Percentiles rank a stretch among this genome's conserved stretches.
phyloP scores from a whole-genome alignment of 2,113 vertebrate species.

The Gopherus flavomarginatus region DNA sequence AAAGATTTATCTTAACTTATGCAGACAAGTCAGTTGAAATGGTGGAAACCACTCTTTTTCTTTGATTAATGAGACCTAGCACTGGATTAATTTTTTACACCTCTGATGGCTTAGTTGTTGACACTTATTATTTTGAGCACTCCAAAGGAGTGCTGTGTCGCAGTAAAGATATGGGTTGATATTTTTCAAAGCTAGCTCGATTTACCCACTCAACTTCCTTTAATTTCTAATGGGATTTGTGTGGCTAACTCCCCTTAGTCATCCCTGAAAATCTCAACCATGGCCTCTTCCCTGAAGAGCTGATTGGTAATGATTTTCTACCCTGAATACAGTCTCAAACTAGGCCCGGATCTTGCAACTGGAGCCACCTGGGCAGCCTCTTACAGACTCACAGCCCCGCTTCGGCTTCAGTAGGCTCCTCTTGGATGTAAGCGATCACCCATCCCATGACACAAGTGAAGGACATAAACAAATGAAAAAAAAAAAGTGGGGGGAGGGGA shows the following conservation, averaged over 20 bases:
- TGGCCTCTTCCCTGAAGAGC: neutral
- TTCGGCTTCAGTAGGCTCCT: neutral
- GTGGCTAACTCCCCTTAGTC: neutral
- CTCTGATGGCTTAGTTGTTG: neutral
- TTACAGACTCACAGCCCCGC: neutral
- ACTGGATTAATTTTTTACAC: neutral
- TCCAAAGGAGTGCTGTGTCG: neutral
- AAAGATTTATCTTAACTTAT: neutral
- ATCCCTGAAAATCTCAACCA: neutral
- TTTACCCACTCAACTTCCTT: neutral
- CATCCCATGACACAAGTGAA: neutral
- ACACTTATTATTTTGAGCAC: neutral
- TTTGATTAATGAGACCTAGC: neutral
- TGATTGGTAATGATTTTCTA: neutral
- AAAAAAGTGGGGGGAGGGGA: accelerated
- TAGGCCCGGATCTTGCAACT: neutral
- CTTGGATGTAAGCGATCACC: neutral
- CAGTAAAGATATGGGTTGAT: neutral
- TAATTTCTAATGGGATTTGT: neutral
- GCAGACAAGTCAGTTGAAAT: neutral
- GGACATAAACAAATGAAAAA: neutral
- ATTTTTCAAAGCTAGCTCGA: neutral
- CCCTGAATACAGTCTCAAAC: neutral
- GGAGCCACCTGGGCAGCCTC: neutral
- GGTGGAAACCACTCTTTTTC: neutral